Evolutionary conservation across 2,113 vertebrate species (phyloP), one percentile per base, ranked within the genome.

Genomic region (Perca fluviatilis): DNA sequence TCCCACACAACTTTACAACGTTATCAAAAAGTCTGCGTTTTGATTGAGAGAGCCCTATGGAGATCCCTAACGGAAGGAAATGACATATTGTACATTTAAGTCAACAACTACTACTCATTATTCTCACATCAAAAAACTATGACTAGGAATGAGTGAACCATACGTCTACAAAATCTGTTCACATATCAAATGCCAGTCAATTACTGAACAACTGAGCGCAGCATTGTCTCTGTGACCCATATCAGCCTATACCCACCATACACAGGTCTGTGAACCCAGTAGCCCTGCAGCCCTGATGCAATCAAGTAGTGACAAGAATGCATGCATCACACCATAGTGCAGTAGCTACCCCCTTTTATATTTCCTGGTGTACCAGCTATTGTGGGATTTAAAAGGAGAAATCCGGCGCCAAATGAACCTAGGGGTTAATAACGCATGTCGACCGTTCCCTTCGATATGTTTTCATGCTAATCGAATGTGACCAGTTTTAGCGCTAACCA

Each of bases 201-300:
- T 82, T 79, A 76, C 49, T 15, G 40, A 60, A 54, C 67, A 77
- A 82, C 84, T n/a, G n/a, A 82, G 36, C 65, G 53, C 33, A 74
- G 60, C 80, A 67, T 86, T 79, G 80, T 83, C n/a, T 33, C 30
- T 46, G 30, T 85, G 77, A 90, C 84, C 77, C 76, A 86, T 18
- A 76, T 87, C 18, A 43, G 65, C 49, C 23, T 16, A 40, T 54
- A 11, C 12, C 15, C 69, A 47, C 23, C 33, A 43, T 36, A 27
- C 47, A 61, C 1, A 65, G 74, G 27, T 57, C 77, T 27, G 50
- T 60, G 21, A 21, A 49, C 36, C 9, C 25, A 13, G 11, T 10
- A 46, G 27, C 62, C 27, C 13, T 0, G 16, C 15, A 53, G 33
- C 74, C 9, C 36, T 23, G 47, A 0, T 6, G 21, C 64, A 54